Evolutionary conservation across 2,113 vertebrate genomes (phyloP).

Genomic region (Cyprinus carpio): DNA sequence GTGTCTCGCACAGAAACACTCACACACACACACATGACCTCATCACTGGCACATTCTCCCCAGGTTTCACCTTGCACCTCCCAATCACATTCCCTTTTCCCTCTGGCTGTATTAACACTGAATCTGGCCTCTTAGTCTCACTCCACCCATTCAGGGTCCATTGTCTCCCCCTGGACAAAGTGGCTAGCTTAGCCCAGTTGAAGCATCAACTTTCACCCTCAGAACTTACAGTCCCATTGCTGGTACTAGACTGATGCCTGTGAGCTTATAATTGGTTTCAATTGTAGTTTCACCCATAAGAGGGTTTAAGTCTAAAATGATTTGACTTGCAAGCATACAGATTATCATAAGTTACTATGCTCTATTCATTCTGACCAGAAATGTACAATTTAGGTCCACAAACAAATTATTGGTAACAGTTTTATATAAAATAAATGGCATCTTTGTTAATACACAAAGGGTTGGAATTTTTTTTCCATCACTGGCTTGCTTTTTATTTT

Average conservation of each 20-base stretch:
- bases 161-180: constrained; percentile 68
- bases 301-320: constrained; percentile 55
- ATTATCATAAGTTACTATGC: background rate
- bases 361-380: background rate
- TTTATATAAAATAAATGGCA: background rate
- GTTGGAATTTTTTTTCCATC: background rate
- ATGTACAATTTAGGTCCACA: background rate
- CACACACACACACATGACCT: constrained; percentile 68
- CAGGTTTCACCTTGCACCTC: constrained; percentile 76
- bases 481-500: background rate
- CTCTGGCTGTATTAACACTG: constrained; percentile 65
- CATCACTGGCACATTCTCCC: constrained; percentile 68
- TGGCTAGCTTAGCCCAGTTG: constrained; percentile 64
- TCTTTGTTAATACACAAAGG: background rate
- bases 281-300: constrained; percentile 63
- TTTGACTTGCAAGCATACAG: constrained; percentile 12
- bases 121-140: constrained; percentile 66
- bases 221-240: constrained; percentile 28
- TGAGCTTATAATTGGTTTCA: constrained; percentile 63
- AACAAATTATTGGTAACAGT: background rate
- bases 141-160: constrained; percentile 72
- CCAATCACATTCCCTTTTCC: constrained; percentile 68
- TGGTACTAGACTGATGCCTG: constrained; percentile 37
- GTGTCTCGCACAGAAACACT: constrained; percentile 49
- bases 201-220: constrained; percentile 69